Evolutionary conservation across 2,797 vertebrate species (phyloP).

Genomic region (Mastacembelus armatus): DNA sequence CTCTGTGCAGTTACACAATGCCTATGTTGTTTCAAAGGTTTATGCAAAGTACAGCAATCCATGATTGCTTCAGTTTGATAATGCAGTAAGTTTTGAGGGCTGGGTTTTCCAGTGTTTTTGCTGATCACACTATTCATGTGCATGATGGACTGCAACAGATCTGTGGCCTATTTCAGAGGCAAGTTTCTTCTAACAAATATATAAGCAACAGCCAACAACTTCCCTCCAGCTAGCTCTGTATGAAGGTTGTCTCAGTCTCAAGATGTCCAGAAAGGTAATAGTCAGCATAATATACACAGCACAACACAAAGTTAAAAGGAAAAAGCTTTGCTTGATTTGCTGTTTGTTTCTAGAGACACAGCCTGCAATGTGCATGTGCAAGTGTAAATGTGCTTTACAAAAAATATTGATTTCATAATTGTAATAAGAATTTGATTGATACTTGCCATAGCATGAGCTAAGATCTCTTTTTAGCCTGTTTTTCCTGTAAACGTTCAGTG

Average conservation of each 20-base stretch:
- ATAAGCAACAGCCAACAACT: slow-evolving; percentile 63
- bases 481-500: background rate
- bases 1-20: too few species aligned
- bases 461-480: background rate
- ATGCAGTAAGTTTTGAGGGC: slow-evolving; percentile 35
- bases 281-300: slow-evolving; percentile 76
- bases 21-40: background rate
- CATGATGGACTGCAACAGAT: slow-evolving; percentile 57
- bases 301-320: slow-evolving; percentile 46
- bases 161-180: slow-evolving; percentile 63
- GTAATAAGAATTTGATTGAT: background rate
- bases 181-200: slow-evolving; percentile 49
- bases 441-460: background rate
- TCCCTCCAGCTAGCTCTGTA: slow-evolving; percentile 73
- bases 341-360: background rate
- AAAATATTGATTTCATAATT: background rate
- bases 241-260: slow-evolving; percentile 67
- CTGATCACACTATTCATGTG: slow-evolving; percentile 55
- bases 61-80: slow-evolving; percentile 20
- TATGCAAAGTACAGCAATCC: slow-evolving; percentile 14
- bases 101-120: slow-evolving; percentile 35
- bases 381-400: background rate
- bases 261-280: slow-evolving; percentile 63
- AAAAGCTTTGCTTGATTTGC: slow-evolving; percentile 41
- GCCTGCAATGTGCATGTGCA: background rate